Evolutionary conservation across 2,888 invertebrate genomes (phyloP).

Genomic region (Drosophila neotestacea): DNA sequence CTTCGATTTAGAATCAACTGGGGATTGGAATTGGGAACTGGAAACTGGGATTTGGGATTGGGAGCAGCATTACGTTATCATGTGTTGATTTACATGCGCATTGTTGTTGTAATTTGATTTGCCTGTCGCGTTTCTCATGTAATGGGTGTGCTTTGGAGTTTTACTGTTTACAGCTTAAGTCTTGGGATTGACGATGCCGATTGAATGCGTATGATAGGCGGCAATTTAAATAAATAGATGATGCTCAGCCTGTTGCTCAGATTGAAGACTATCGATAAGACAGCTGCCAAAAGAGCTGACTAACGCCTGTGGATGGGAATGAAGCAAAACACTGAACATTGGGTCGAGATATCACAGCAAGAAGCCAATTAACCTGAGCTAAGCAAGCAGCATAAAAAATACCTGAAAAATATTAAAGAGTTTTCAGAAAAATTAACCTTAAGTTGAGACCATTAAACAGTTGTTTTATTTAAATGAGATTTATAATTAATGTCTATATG

Average conservation of each 20-base stretch:
- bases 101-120: constrained; percentile 64
- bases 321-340: background rate
- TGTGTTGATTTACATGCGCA: constrained; percentile 76
- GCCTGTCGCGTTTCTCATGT: constrained; percentile 38
- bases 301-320: constrained; percentile 5
- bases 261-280: constrained; percentile 42
- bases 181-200: constrained; percentile 40
- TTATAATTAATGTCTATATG: background rate
- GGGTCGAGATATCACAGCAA: constrained; percentile 35
- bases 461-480: constrained; percentile 1
- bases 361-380: constrained; percentile 32
- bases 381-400: constrained; percentile 28
- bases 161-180: constrained; percentile 35
- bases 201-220: constrained; percentile 48
- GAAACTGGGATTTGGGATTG: constrained; percentile 1
- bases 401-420: constrained; percentile 2
- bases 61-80: constrained; percentile 66
- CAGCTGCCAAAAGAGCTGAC: constrained; percentile 30
- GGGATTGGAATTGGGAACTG: constrained; percentile 7
- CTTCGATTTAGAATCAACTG: constrained; percentile 28
- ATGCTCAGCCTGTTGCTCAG: constrained; percentile 31
- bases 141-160: constrained; percentile 38
- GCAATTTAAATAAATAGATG: constrained; percentile 56
- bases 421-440: constrained; percentile 1
- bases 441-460: background rate